Percentiles rank a stretch among this genome's conserved stretches.
phyloP scores from a whole-genome alignment of 2,797 vertebrate species.

The Neopelma chrysocephalum region DNA sequence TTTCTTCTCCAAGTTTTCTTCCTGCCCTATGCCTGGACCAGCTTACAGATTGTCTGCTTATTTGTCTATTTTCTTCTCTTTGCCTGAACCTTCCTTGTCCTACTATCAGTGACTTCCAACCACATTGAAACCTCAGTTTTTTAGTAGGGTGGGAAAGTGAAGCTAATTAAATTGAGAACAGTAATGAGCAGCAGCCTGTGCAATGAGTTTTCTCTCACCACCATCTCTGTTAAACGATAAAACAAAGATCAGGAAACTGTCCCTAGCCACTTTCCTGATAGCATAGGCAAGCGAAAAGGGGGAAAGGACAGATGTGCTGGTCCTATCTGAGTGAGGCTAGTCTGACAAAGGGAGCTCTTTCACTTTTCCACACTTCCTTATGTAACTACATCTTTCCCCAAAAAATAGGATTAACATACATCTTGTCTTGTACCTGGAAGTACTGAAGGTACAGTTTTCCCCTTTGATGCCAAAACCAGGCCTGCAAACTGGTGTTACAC shows the following conservation, averaged over 20 bases:
- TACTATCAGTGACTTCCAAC: not conserved
- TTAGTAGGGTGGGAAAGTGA: not conserved
- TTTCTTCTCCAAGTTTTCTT: not conserved
- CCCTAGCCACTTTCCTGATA: not conserved
- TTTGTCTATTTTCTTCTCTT: not conserved
- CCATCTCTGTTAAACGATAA: not conserved
- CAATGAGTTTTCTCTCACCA: rapidly evolving
- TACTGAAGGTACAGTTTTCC: not conserved
- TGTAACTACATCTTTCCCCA: not conserved
- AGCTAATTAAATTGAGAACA: not conserved
- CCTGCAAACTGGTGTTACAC: not conserved
- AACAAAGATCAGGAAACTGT: not conserved
- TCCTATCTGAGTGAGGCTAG: not conserved
- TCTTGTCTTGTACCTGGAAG: not conserved
- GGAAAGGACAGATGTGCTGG: not conserved
- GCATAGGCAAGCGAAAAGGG: not conserved
- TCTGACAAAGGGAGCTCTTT: not conserved
- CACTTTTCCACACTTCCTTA: not conserved
- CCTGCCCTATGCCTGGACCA: not conserved
- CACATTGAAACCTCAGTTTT: rapidly evolving
- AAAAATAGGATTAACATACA: not conserved
- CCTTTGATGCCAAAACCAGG: not conserved
- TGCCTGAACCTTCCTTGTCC: not conserved
- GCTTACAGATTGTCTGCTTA: not conserved
- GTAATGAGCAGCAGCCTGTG: not conserved